phyloP scores from a whole-genome alignment of 2,113 vertebrate species.

The Brachyistius frenatus region DNA sequence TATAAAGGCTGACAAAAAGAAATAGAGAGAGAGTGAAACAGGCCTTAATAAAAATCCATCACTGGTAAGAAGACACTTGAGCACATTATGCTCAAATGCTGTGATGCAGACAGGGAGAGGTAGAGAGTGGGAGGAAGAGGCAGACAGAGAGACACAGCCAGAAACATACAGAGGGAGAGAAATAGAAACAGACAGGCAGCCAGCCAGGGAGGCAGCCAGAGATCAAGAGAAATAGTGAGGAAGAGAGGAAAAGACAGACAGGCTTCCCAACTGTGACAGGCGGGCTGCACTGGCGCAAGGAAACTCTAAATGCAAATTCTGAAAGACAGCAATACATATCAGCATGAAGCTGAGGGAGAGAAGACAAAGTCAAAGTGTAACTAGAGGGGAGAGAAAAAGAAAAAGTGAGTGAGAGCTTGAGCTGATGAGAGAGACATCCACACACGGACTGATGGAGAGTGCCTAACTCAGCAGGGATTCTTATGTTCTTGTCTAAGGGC shows the following conservation, averaged over 20 bases:
- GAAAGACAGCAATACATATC: slow-evolving; percentile 48
- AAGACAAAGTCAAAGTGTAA: slow-evolving; percentile 58
- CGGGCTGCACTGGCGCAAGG: slow-evolving; percentile 27
- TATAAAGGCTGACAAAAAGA: not conserved
- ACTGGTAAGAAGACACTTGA: slow-evolving; percentile 31
- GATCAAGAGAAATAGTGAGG: slow-evolving; percentile 53
- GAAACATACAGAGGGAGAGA: slow-evolving; percentile 33
- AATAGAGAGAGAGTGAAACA: not conserved
- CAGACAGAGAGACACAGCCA: slow-evolving; percentile 30
- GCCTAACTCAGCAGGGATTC: slow-evolving; percentile 59
- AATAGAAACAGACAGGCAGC: slow-evolving; percentile 46
- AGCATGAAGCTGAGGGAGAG: slow-evolving; percentile 27
- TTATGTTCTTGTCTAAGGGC: slow-evolving; percentile 42
- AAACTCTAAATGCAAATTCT: slow-evolving; percentile 56
- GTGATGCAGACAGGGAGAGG: slow-evolving; percentile 38
- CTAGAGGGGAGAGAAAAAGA: slow-evolving; percentile 41
- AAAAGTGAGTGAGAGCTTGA: slow-evolving; percentile 47
- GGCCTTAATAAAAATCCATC: slow-evolving; percentile 6
- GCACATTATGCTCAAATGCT: slow-evolving; percentile 25
- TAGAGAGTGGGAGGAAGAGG: slow-evolving; percentile 37
- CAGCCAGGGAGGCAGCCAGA: slow-evolving; percentile 40
- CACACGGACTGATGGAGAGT: slow-evolving; percentile 40
- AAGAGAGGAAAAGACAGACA: slow-evolving; percentile 53
- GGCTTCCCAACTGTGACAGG: slow-evolving; percentile 55
- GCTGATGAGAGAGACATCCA: slow-evolving; percentile 48